Base-by-base conservation (phyloP, 2,113 vertebrate species). In the Syngnathus typhle region DNA sequence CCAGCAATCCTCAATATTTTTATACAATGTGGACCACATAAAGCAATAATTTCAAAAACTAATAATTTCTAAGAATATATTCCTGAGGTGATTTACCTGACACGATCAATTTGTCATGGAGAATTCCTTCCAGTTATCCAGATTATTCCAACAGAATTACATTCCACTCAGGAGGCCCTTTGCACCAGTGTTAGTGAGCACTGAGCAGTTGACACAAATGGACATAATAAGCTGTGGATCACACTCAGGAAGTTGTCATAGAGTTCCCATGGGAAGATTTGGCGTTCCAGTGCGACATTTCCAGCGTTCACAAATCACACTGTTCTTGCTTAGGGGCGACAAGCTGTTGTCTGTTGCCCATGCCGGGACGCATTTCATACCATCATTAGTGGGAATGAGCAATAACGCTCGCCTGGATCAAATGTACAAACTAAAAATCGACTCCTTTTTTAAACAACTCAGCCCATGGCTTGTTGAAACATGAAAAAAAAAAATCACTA, bases 151-250 rank as follows among this genome's bases (percentile, higher is more conserved):
- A 58, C 1, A 36, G 55, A 58, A 36, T 36, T 16, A 16, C 36
- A 37, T 36, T 56, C 55, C 6, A 16, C 55, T 58, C 15, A 36
- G 6, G 55, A 58, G 55, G 27, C 43, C 21, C 60, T 44, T 27
- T 62, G 60, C 23, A 21, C 60, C n/a, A 4, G n/a, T 8, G n/a
- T 7, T 44, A 12, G 21, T 62, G 60, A 62, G 41, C 41, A 62
- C 13, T 62, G 60, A 62, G 60, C 41, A 62, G 60, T 39, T 62
- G 60, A 62, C 60, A 62, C 60, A 44, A 62, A 62, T 62, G 39
- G n/a, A 11, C n/a, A 21, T 62, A 62, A 62, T 44, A 44, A 62
- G 60, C 60, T 43, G 36, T 44, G 60, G 39, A 44, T 62, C 41
- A n/a, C 13, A 16, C 27, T 62, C 60, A 62, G 60, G 39, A 44